Percentiles rank a stretch among this genome's conserved stretches.
These are phyloP conservation scores for Ormyrus nitidulus DNA, from an alignment of 2,888 invertebrate species.

Conservation along the genomic window DNA sequence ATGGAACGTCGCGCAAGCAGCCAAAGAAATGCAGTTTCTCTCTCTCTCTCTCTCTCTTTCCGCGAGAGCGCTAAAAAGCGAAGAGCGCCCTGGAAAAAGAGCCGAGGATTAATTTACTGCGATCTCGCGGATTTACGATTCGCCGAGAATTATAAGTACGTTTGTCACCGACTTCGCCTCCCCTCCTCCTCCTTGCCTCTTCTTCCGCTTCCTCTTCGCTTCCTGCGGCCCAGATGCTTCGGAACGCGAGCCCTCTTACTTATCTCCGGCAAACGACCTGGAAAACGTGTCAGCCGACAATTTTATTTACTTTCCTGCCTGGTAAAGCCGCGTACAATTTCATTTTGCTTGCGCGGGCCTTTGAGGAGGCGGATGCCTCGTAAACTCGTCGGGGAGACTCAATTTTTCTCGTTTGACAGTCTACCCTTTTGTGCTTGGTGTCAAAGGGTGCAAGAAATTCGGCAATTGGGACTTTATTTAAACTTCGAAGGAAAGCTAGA, in stretches of 20 bases:
- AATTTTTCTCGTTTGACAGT: background rate
- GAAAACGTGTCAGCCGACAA: slow-evolving; percentile 4
- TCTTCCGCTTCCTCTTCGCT: background rate
- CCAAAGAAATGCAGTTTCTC: slow-evolving; percentile 17
- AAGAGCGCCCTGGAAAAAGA: background rate
- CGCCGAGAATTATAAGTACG: slow-evolving; percentile 3
- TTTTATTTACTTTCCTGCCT: slow-evolving; percentile 13
- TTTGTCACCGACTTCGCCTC: background rate
- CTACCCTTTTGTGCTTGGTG: no score
- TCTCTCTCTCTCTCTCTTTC: no score
- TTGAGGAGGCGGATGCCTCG: background rate
- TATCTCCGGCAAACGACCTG: slow-evolving; percentile 8
- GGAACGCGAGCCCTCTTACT: background rate
- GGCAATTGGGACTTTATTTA: no score
- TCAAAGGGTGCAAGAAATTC: no score
- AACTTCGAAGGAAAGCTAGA: no score
- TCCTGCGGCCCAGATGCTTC: background rate
- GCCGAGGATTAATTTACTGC: slow-evolving; percentile 23
- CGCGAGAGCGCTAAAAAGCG: slow-evolving; percentile 19
- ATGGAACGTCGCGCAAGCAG: slow-evolving; percentile 26
- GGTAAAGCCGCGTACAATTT: background rate
- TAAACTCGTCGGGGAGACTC: background rate
- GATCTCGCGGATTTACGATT: slow-evolving; percentile 29
- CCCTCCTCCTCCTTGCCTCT: background rate
- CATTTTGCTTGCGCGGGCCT: background rate